These are phyloP conservation scores for Callorhinus ursinus DNA, from an alignment of 2,113 vertebrate genomes.

Conservation along the genomic window DNA sequence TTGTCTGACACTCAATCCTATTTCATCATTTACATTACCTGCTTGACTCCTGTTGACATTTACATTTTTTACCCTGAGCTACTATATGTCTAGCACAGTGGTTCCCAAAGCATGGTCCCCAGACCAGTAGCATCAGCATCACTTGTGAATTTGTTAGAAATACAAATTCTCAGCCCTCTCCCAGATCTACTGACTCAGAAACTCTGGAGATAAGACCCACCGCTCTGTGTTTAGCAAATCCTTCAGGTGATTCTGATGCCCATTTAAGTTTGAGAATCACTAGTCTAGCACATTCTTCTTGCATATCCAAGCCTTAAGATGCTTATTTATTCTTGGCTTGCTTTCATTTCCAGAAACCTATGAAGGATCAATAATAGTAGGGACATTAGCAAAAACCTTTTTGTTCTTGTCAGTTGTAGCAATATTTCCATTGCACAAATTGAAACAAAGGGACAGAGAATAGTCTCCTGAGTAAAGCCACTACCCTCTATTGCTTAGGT, in stretches of 20 bases:
- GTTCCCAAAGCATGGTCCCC: background rate
- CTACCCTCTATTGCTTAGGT: background rate
- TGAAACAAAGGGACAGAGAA: background rate
- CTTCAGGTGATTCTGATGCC: background rate
- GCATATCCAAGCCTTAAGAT: background rate
- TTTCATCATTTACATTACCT: background rate
- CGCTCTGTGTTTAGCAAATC: background rate
- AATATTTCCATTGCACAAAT: background rate
- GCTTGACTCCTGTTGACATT: background rate
- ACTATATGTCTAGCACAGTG: background rate
- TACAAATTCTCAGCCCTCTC: background rate
- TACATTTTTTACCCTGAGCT: background rate
- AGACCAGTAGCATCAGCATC: background rate
- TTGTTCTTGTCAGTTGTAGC: background rate
- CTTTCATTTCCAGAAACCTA: background rate
- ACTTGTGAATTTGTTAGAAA: background rate
- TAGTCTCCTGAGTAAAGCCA: background rate
- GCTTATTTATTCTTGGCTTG: background rate
- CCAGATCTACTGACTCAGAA: background rate
- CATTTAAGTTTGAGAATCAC: background rate
- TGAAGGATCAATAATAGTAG: background rate
- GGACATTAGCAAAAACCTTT: background rate
- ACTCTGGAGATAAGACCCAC: too few species aligned
- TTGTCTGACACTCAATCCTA: background rate
- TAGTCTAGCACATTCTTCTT: background rate